These are phyloP conservation scores for Chymomyza amoena DNA, from an alignment of 2,888 invertebrate genomes.

Conservation along the genomic window DNA sequence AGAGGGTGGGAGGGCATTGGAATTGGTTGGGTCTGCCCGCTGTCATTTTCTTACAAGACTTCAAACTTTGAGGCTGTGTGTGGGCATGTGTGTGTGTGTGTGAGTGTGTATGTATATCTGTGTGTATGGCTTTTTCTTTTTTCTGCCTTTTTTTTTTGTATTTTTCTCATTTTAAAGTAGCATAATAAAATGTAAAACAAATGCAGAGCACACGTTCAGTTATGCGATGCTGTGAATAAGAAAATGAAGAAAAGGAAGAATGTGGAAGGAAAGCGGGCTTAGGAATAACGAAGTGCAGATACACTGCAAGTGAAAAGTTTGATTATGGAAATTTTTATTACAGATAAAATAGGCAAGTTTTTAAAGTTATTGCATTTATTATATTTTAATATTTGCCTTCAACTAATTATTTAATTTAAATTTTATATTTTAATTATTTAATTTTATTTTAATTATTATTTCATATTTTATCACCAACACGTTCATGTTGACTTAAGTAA, in stretches of 20 bases:
- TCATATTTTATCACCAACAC: too few species aligned
- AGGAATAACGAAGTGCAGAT: not conserved
- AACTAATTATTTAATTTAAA: too few species aligned
- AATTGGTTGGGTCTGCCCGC: not conserved
- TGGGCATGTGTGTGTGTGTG: conserved; percentile 4
- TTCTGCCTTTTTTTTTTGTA: conserved; percentile 26
- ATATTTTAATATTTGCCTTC: too few species aligned
- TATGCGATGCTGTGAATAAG: conserved; percentile 35
- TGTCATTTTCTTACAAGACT: conserved; percentile 22
- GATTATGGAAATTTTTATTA: not conserved
- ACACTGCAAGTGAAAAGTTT: not conserved
- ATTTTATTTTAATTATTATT: too few species aligned
- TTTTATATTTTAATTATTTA: too few species aligned
- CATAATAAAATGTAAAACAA: conserved; percentile 67
- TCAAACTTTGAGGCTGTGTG: conserved; percentile 4
- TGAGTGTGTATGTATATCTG: conserved; percentile 2
- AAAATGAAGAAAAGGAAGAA: not conserved
- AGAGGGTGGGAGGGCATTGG: conserved; percentile 14
- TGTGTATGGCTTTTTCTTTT: conserved; percentile 17
- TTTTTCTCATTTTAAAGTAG: conserved; percentile 52
- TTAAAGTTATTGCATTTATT: too few species aligned
- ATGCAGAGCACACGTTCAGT: conserved; percentile 62
- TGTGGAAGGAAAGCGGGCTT: not conserved
- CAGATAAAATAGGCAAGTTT: too few species aligned
- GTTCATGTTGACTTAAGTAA: too few species aligned